These are phyloP conservation scores for Mesorhabditis sp. DNA, from an alignment of 2,888 invertebrate species.

Conservation along the genomic window DNA sequence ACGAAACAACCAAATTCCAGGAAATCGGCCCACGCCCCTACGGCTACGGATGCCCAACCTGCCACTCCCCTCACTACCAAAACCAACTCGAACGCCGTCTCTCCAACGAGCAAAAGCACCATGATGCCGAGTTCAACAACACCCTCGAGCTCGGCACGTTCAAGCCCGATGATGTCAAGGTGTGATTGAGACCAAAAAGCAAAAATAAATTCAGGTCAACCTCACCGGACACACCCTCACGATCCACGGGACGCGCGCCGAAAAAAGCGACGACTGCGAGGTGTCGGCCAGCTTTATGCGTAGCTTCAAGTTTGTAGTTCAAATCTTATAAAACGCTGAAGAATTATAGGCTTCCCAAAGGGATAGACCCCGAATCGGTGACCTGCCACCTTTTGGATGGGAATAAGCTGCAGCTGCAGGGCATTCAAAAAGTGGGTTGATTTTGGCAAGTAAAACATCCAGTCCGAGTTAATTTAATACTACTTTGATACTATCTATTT, in stretches of 20 bases:
- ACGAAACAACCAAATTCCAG: too few species aligned
- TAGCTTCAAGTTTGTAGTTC: neutral
- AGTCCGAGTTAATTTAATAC: too few species aligned
- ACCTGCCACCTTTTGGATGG: neutral
- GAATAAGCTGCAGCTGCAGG: neutral
- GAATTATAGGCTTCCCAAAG: slow-evolving; percentile 1
- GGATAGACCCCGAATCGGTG: neutral
- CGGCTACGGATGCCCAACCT: too few species aligned
- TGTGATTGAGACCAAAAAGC: neutral
- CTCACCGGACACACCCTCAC: neutral
- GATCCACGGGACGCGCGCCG: neutral
- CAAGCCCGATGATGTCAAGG: neutral
- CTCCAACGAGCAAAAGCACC: neutral
- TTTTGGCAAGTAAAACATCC: neutral
- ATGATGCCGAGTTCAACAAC: neutral
- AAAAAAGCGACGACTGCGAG: neutral
- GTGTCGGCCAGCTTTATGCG: neutral
- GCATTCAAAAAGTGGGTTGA: neutral
- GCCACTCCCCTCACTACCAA: too few species aligned
- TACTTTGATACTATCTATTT: too few species aligned
- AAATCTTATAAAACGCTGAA: neutral
- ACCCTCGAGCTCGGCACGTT: neutral
- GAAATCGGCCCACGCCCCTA: too few species aligned
- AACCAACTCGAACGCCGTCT: too few species aligned
- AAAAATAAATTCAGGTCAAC: neutral